These are phyloP conservation scores for Stichopus horrens DNA, from an alignment of 53 echinoderm and acorn worm species.

Conservation along the genomic window DNA sequence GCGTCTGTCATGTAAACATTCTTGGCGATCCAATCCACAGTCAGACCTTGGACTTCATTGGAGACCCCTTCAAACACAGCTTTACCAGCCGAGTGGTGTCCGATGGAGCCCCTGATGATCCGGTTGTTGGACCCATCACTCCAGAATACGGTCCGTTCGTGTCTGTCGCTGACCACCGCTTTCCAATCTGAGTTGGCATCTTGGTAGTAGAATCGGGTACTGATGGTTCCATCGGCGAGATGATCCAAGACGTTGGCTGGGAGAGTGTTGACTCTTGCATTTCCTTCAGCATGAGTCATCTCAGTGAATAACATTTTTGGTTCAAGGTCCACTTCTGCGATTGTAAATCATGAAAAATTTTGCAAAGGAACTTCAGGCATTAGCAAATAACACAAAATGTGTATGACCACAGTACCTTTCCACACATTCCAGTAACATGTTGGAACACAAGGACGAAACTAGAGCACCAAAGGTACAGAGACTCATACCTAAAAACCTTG, in stretches of 20 bases:
- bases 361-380: not conserved
- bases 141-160: slow-evolving; percentile 65
- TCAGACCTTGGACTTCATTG: slow-evolving; percentile 61
- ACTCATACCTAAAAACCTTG: too few species aligned
- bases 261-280: slow-evolving; percentile 59
- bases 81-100: slow-evolving; percentile 40
- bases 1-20: slow-evolving; percentile 80
- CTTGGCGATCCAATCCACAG: slow-evolving; percentile 78
- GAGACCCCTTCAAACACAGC: slow-evolving; percentile 62
- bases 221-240: slow-evolving; percentile 36
- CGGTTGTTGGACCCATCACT: slow-evolving; percentile 48
- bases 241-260: slow-evolving; percentile 62
- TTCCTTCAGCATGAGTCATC: not conserved
- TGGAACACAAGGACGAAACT: too few species aligned
- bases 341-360: not conserved
- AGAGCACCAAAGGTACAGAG: too few species aligned
- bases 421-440: too few species aligned
- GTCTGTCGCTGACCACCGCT: slow-evolving; percentile 60
- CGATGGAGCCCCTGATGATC: slow-evolving; percentile 61
- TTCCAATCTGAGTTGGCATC: slow-evolving; percentile 60
- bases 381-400: not conserved
- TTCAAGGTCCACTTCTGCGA: slow-evolving; percentile 46
- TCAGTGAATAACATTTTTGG: slow-evolving; percentile 63
- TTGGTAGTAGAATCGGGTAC: slow-evolving; percentile 49
- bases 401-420: not conserved